These are phyloP conservation scores for Dipodomys spectabilis DNA, from an alignment of 2,113 vertebrate species.

Conservation along the genomic window DNA sequence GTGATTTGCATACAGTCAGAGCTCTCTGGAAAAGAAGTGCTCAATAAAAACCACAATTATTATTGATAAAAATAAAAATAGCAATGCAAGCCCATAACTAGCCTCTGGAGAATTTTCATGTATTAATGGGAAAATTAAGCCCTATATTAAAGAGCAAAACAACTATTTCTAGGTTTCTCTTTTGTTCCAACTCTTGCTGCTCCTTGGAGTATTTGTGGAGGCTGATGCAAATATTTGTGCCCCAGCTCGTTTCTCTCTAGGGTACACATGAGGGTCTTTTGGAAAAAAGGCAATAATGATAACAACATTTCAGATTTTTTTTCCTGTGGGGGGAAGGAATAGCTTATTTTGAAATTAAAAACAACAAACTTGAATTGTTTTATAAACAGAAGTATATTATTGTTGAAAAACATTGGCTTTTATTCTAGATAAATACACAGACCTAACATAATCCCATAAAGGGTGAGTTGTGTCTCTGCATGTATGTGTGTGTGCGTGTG, in stretches of 20 bases:
- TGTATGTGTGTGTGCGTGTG: not conserved
- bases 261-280: slow-evolving; percentile 19
- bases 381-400: slow-evolving; percentile 34
- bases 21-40: slow-evolving; percentile 57
- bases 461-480: not conserved
- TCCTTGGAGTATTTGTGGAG: slow-evolving; percentile 43
- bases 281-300: not conserved
- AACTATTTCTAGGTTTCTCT: slow-evolving; percentile 60
- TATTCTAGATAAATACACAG: not conserved
- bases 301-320: not conserved
- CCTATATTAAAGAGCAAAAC: slow-evolving; percentile 52
- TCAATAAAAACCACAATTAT: slow-evolving; percentile 67
- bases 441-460: not conserved
- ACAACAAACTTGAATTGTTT: not conserved
- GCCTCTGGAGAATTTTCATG: slow-evolving; percentile 68
- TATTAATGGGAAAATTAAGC: slow-evolving; percentile 74
- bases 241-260: not conserved
- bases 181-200: slow-evolving; percentile 48
- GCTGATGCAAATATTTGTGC: slow-evolving; percentile 14
- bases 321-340: not conserved
- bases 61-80: slow-evolving; percentile 79
- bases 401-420: slow-evolving; percentile 53
- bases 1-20: slow-evolving; percentile 62
- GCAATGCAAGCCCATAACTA: slow-evolving; percentile 54
- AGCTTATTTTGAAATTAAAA: slow-evolving; percentile 52